phyloP scores from a whole-genome alignment of 2,113 vertebrate genomes.

The Nycticebus coucang region DNA sequence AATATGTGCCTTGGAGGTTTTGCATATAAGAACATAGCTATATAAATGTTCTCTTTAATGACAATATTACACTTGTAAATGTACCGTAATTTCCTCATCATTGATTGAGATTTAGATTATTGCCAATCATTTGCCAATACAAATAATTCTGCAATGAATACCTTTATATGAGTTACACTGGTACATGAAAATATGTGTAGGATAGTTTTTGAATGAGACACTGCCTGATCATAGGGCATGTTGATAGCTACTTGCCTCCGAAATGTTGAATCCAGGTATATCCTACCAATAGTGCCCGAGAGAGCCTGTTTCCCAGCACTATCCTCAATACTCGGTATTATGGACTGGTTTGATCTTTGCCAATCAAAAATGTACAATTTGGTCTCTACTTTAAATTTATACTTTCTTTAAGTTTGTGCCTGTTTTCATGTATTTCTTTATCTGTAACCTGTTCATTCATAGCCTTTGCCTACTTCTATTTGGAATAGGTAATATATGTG shows the following conservation, averaged over 20 bases:
- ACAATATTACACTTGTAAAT: neutral
- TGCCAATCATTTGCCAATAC: neutral
- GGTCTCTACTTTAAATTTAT: neutral
- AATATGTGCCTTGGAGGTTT: neutral
- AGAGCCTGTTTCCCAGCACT: neutral
- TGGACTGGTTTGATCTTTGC: neutral
- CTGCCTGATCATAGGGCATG: neutral
- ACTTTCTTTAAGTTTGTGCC: neutral
- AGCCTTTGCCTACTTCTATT: neutral
- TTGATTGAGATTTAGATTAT: neutral
- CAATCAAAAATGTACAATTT: neutral
- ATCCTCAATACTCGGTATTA: neutral
- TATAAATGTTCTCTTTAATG: neutral
- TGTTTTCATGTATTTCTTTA: neutral
- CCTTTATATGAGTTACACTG: neutral
- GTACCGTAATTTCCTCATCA: neutral
- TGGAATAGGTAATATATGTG: neutral
- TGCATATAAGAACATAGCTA: neutral
- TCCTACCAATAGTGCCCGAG: neutral
- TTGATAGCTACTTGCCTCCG: neutral
- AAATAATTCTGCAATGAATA: neutral
- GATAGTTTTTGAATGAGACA: neutral
- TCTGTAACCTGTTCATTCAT: neutral
- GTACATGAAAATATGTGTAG: neutral
- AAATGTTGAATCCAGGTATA: neutral